phyloP scores from a whole-genome alignment of 2,113 vertebrate genomes.

The Neogale vison region DNA sequence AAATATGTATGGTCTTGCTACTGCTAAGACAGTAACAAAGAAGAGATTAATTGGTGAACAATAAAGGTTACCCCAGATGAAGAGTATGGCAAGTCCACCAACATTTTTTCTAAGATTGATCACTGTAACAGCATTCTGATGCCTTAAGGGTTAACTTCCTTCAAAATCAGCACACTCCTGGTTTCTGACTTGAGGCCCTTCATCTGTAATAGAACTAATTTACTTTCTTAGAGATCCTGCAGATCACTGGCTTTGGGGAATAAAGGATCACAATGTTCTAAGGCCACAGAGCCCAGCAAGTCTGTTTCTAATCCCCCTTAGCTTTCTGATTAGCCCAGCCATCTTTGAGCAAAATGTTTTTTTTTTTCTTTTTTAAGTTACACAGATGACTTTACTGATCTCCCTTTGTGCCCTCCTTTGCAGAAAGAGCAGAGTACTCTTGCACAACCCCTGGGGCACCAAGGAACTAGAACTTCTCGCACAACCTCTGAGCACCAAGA shows the following conservation, averaged over 20 bases:
- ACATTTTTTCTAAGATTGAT: not conserved
- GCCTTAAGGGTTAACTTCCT: not conserved
- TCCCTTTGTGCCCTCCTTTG: not conserved
- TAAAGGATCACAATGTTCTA: not conserved
- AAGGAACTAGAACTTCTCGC: not conserved
- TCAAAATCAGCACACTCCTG: not conserved
- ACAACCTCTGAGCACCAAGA: not conserved
- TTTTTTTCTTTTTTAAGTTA: not conserved
- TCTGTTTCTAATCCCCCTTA: not conserved
- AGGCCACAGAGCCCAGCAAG: not conserved
- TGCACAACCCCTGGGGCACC: not conserved
- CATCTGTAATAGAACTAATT: not conserved
- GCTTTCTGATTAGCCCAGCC: not conserved
- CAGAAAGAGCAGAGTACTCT: not conserved
- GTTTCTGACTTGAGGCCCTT: not conserved
- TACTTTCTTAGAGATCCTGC: not conserved
- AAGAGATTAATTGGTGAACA: not conserved
- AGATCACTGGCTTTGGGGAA: not conserved
- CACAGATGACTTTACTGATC: not conserved
- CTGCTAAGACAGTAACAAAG: not conserved
- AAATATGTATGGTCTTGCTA: not conserved
- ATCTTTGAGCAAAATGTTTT: not conserved
- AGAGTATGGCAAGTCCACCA: not conserved
- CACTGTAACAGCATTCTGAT: not conserved
- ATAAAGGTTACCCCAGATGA: not conserved